Evolutionary conservation across 1,140 invertebrate species (phyloP), one percentile per base, ranked within the genome.

Genomic region (Monomorium pharaonis): DNA sequence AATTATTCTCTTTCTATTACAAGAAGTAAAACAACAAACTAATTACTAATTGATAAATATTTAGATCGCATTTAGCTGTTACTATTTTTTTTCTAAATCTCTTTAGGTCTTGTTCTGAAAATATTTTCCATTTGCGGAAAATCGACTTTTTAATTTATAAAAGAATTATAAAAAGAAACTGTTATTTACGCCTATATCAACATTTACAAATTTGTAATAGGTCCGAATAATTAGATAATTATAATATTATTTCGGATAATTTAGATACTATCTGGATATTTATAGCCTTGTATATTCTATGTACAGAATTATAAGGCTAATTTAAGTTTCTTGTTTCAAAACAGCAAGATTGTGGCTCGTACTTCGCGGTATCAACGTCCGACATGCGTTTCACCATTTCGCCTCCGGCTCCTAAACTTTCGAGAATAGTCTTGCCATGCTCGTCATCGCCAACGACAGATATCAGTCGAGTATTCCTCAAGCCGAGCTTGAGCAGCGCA

Each of bases 401-500:
- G 30, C 94, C 94, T 33, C 92, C 91, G 30, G 95, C 92, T 5
- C 90, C 89, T 9, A 96, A 89, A 90, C 95, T 96, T 44, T 94
- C 78, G 9, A 96, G 96, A 76, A 96, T 93, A 74, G 92, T 86
- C 94, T 95, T 90, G 83, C 94, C 92, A 86, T 92, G 83, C 81
- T 95, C 92, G 94, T 98, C 98, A 62, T 97, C 95, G 0, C 98
- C 98, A 58, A 99, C 94, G 1, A 97, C 97, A 0, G 98, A 98
- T 70, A 99, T 95, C 49, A 99, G 96, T 63, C 97, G 95, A 0
- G 97, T 96, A 2, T 95, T 92, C 7, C 95, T 86, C 37, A 94
- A 95, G 24, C 97, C 96, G 6, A 99, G 95, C 88, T 97, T 96
- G 72, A 96, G 95, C 10, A 99, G 94, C 62, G 97, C 97, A 88